A percentile compares a stretch with the other conserved stretches of the same genome.
These are phyloP conservation scores for Mimumesa dahlbomi DNA, from an alignment of 2,888 invertebrate genomes.

Conservation along the genomic window DNA sequence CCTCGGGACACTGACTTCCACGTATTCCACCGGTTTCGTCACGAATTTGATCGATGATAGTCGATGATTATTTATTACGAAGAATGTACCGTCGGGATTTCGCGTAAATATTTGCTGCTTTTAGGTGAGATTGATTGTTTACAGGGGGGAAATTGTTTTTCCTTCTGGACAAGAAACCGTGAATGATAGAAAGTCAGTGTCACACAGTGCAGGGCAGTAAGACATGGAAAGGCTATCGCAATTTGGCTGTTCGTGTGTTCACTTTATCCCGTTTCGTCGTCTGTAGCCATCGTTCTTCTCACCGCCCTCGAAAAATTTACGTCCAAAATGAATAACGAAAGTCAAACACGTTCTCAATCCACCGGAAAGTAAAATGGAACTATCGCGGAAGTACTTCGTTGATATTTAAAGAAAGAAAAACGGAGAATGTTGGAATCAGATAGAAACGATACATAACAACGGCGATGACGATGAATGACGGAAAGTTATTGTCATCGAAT, in stretches of 20 bases:
- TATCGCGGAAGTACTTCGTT: no score
- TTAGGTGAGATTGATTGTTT: background rate
- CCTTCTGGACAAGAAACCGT: background rate
- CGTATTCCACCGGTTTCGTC: background rate
- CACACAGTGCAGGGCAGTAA: constrained; percentile 63
- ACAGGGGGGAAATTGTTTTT: background rate
- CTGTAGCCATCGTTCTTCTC: constrained; percentile 26
- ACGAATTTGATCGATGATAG: background rate
- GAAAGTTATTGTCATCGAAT: background rate
- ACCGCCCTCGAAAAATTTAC: constrained; percentile 30
- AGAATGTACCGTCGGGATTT: background rate
- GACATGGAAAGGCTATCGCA: constrained; percentile 62
- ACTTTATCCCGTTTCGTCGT: constrained; percentile 20
- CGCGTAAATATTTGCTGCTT: background rate
- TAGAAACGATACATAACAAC: background rate
- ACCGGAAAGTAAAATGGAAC: background rate
- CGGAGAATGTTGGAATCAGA: constrained; percentile 13
- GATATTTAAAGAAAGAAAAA: constrained; percentile 6
- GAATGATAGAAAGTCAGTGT: constrained; percentile 19
- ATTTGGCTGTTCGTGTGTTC: constrained; percentile 19
- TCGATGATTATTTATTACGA: no score
- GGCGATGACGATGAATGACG: background rate
- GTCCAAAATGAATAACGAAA: background rate
- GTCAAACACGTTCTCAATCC: no score
- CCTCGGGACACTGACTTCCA: background rate